Evolutionary conservation across 2,888 invertebrate species (phyloP), one percentile per base, ranked within the genome.

Genomic region (Cerastoderma edule): DNA sequence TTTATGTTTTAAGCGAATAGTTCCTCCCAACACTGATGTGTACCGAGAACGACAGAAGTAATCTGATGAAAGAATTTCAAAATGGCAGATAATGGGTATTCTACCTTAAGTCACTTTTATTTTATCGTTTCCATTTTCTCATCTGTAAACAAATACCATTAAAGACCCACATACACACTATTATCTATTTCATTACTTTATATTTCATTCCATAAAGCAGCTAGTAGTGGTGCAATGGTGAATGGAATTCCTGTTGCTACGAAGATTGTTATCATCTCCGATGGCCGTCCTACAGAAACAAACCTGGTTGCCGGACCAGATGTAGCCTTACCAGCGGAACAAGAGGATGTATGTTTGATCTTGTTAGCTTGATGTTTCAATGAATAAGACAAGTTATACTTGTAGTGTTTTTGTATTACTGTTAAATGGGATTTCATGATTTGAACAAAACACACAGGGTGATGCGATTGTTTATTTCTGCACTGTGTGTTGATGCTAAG

Each of bases 221-320:
- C 13, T 53, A 28, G 4, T 5, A 28, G 24, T 27, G 53, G 4
- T 5, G 24, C 4, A 3, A 24, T 13, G 22, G 53, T 53, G 13
- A 53, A 53, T 24, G 53, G 53, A 5, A 5, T 53, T 5, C 6
- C 53, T 24, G 53, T 53, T 2, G 19, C 5, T 5, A 53, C 53
- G 19, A 63, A 48, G 32, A 2, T 72, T 1, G 44, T 72, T 5
- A 32, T 72, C 1, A 56, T 72, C n/a, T 66, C 72, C 4, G 72
- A 72, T 24, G 72, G 72, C 8, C 22, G 57, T 6, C 24, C 46
- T 19, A 72, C 72, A 19, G 72, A 66, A 5, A 35, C 72, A 2
- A 13, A 13, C 2, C n/a, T 56, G 6, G 28, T 44, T 24, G 66
- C 46, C 16, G 72, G 72, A 22, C 72, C 72, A 19, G 72, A 72